phyloP scores from a whole-genome alignment of 2,113 vertebrate genomes.

The Gymnogyps californianus region DNA sequence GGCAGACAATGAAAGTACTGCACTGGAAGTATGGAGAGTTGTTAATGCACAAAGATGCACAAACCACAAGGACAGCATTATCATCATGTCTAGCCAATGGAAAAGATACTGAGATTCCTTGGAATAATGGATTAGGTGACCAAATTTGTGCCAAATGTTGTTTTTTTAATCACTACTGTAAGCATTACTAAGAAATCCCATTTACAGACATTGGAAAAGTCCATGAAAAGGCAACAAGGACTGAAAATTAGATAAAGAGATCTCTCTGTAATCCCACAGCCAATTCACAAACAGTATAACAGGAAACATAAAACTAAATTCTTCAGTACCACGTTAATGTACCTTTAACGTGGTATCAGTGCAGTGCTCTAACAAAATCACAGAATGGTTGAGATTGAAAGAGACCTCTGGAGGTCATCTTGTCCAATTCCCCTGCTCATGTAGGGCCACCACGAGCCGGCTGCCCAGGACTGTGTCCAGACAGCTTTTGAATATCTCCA shows the following conservation, averaged over 20 bases:
- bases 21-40: background rate
- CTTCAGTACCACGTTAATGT: no score
- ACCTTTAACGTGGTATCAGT: background rate
- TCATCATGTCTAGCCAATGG: background rate
- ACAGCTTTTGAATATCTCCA: background rate
- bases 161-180: background rate
- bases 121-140: background rate
- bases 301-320: background rate
- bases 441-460: background rate
- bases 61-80: background rate
- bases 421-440: background rate
- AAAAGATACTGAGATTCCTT: background rate
- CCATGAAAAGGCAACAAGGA: background rate
- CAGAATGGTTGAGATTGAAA: background rate
- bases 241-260: background rate
- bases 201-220: background rate
- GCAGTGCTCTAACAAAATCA: background rate
- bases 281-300: background rate
- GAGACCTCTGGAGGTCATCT: background rate
- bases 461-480: background rate
- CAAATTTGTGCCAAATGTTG: background rate
- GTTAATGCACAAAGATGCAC: background rate
- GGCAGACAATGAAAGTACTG: background rate
- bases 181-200: background rate
- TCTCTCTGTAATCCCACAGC: background rate